Evolutionary conservation across 2,797 vertebrate genomes (phyloP).

Genomic region (Sitta carolinensis): DNA sequence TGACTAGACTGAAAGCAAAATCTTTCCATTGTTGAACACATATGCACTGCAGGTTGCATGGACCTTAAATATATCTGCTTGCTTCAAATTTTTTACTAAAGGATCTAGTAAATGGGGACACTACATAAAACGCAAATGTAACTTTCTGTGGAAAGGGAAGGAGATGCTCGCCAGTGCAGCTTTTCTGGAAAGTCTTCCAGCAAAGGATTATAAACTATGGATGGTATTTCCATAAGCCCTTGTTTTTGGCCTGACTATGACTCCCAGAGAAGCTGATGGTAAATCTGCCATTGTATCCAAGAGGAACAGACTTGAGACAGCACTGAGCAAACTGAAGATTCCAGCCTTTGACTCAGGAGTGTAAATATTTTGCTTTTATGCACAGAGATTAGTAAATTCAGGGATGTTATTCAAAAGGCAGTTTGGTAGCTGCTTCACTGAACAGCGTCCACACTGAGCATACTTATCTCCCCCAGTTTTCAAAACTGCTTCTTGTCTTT

Average conservation of each 20-base stretch:
- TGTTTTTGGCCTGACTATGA: constrained; percentile 27
- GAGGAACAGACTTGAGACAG: constrained; percentile 45
- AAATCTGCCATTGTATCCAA: constrained; percentile 59
- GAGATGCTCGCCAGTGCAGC: neutral
- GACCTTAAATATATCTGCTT: neutral
- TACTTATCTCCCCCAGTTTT: neutral
- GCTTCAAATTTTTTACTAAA: neutral
- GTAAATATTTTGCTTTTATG: constrained; percentile 58
- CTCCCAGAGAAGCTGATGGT: constrained; percentile 47
- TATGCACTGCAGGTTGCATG: neutral
- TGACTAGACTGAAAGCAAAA: neutral
- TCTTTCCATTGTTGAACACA: neutral
- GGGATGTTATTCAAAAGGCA: constrained; percentile 35
- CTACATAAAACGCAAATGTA: neutral
- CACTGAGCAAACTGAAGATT: constrained; percentile 45
- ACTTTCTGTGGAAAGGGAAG: neutral
- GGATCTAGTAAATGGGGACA: neutral
- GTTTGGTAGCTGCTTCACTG: constrained; percentile 31
- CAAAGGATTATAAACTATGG: constrained; percentile 43
- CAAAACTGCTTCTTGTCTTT: neutral
- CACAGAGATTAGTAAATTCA: constrained; percentile 50
- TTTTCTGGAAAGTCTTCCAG: constrained; percentile 37
- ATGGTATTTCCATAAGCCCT: constrained; percentile 52
- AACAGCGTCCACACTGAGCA: neutral
- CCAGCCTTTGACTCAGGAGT: constrained; percentile 45